Percentiles rank a stretch among this genome's conserved stretches.
These are phyloP conservation scores for Chamaea fasciata DNA, from an alignment of 2,113 vertebrate species.

Conservation along the genomic window DNA sequence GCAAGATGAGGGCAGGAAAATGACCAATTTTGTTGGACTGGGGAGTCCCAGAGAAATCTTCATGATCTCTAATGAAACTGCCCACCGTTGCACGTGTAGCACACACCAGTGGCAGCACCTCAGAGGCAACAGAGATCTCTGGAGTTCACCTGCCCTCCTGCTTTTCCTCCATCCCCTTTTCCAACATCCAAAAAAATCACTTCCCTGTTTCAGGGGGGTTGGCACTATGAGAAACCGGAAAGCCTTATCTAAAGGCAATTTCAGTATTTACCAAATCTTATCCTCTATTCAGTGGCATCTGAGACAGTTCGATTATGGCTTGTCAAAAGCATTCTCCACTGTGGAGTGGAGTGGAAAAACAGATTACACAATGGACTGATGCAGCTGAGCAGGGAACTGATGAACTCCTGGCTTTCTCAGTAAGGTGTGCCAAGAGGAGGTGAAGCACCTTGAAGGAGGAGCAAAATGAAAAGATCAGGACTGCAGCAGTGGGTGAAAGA, in stretches of 20 bases:
- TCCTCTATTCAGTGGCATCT: not conserved
- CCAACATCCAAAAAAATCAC: not conserved
- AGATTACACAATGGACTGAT: not conserved
- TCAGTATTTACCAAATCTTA: not conserved
- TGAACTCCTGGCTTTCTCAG: not conserved
- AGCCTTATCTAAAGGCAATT: not conserved
- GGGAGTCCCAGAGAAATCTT: not conserved
- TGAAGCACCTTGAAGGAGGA: not conserved
- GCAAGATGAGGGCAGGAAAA: not conserved
- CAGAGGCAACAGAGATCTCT: not conserved
- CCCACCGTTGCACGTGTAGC: fast-evolving
- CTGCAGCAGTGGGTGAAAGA: not conserved
- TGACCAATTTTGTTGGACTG: not conserved
- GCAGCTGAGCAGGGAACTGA: not conserved
- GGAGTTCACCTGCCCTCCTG: not conserved
- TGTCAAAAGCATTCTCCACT: constrained; percentile 62
- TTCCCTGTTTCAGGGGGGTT: not conserved
- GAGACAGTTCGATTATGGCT: constrained; percentile 48
- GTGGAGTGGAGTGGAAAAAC: constrained; percentile 28
- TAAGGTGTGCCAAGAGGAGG: not conserved
- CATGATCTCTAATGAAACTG: not conserved
- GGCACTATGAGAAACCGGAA: not conserved
- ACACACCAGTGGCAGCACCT: not conserved
- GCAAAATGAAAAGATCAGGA: not conserved
- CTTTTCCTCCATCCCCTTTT: not conserved